Conservation (phyloP, 2,888 invertebrate species). For the Orgyia antiqua region DNA sequence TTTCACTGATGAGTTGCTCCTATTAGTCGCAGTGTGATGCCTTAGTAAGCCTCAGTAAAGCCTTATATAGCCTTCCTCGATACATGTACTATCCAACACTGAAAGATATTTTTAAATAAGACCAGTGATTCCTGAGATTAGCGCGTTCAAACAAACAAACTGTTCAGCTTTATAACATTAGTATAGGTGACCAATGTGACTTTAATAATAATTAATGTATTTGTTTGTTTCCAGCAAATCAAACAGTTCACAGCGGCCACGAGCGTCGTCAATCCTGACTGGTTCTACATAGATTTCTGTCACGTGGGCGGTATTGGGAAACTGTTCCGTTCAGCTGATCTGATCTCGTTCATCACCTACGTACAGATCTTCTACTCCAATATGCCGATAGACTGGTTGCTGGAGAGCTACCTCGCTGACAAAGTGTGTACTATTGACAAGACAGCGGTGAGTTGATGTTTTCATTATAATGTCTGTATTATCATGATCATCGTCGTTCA, state of each 20-base stretch:
- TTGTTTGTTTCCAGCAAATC: slow-evolving; percentile 50
- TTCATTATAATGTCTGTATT: background rate
- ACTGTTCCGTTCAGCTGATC: slow-evolving; percentile 92
- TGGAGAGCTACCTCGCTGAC: slow-evolving; percentile 92
- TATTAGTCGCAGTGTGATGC: too few species aligned
- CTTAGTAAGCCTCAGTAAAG: too few species aligned
- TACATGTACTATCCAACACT: too few species aligned
- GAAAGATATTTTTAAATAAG: too few species aligned
- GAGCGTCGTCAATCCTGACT: slow-evolving; percentile 77
- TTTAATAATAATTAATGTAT: too few species aligned
- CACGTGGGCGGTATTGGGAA: slow-evolving; percentile 97
- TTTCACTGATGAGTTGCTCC: too few species aligned
- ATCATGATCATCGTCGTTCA: too few species aligned
- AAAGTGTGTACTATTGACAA: slow-evolving; percentile 92
- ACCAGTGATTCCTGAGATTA: too few species aligned
- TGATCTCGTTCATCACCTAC: slow-evolving; percentile 92
- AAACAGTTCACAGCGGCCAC: slow-evolving; percentile 36
- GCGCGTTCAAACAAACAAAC: too few species aligned
- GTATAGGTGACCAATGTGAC: too few species aligned
- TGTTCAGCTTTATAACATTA: too few species aligned
- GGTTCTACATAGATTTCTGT: slow-evolving; percentile 96
- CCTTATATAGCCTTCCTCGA: too few species aligned
- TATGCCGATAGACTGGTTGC: slow-evolving; percentile 97
- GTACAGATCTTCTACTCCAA: slow-evolving; percentile 97
- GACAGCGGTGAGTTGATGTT: slow-evolving; percentile 82